A percentile compares a stretch with the other conserved stretches of the same genome.
phyloP scores from a whole-genome alignment of 2,797 vertebrate species.

The Neosilurus hyrtlii region DNA sequence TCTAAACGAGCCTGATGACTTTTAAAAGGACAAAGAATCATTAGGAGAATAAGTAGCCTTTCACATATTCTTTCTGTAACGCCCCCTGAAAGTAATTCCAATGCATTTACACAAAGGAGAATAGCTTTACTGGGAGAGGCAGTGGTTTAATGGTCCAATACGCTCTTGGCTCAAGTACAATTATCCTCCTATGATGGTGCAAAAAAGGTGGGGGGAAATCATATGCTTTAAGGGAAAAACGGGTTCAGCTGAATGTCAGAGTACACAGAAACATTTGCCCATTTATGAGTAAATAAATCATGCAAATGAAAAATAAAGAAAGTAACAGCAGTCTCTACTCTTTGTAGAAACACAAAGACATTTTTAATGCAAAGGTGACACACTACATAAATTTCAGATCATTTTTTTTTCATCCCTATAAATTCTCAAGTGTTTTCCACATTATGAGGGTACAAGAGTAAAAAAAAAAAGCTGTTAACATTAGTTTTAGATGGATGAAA shows the following conservation, averaged over 20 bases:
- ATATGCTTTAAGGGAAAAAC: slow-evolving; percentile 51
- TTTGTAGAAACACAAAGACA: slow-evolving; percentile 44
- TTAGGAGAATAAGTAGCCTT: slow-evolving; percentile 79
- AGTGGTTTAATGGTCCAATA: slow-evolving; percentile 76
- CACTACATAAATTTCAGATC: slow-evolving; percentile 32
- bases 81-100: slow-evolving; percentile 70
- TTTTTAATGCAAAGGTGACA: slow-evolving; percentile 38
- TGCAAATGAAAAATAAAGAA: slow-evolving; percentile 37
- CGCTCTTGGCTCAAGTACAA: slow-evolving; percentile 71
- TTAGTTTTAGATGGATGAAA: slow-evolving; percentile 5
- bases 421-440: slow-evolving; percentile 26
- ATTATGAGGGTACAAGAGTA: not conserved
- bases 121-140: slow-evolving; percentile 72
- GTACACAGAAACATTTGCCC: slow-evolving; percentile 56
- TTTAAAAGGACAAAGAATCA: slow-evolving; percentile 79
- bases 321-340: slow-evolving; percentile 40
- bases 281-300: slow-evolving; percentile 65
- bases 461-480: not conserved
- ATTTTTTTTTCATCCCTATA: not conserved
- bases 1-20: slow-evolving; percentile 76
- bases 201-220: slow-evolving; percentile 45
- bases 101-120: slow-evolving; percentile 76
- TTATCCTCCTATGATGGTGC: slow-evolving; percentile 68
- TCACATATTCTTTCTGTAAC: slow-evolving; percentile 71
- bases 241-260: slow-evolving; percentile 56